phyloP scores from a whole-genome alignment of 1,140 invertebrate species.

The Linepithema humile region DNA sequence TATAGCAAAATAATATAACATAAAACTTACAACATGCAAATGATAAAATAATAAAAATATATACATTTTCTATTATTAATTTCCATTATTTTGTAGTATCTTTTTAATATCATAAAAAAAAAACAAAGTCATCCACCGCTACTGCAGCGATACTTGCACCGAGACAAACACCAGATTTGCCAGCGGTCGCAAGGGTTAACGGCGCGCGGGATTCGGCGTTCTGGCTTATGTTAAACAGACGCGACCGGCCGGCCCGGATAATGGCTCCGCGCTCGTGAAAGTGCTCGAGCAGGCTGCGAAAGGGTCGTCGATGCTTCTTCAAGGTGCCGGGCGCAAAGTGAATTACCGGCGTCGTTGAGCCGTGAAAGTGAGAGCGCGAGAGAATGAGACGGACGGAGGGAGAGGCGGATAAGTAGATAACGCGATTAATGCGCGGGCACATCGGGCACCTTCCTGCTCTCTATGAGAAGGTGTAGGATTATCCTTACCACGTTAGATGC shows the following conservation, averaged over 20 bases:
- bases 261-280: constrained; percentile 47
- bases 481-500: constrained; percentile 2
- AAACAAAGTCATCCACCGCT: neutral
- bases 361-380: constrained; percentile 47
- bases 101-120: no score
- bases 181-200: constrained; percentile 15
- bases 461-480: neutral
- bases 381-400: neutral
- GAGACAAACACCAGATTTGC: constrained; percentile 20
- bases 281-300: constrained; percentile 56
- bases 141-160: neutral
- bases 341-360: constrained; percentile 68
- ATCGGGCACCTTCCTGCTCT: constrained; percentile 23
- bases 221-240: constrained; percentile 49
- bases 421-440: constrained; percentile 65
- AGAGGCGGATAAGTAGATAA: constrained; percentile 67
- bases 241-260: constrained; percentile 50
- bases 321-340: constrained; percentile 60
- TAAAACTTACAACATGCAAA: no score
- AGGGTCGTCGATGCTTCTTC: constrained; percentile 60
- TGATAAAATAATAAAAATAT: no score
- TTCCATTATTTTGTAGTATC: neutral
- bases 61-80: neutral
- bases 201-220: constrained; percentile 21
- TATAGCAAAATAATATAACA: neutral